Evolutionary conservation across 2,113 vertebrate genomes (phyloP).

Genomic region (Megaceryle torquata): DNA sequence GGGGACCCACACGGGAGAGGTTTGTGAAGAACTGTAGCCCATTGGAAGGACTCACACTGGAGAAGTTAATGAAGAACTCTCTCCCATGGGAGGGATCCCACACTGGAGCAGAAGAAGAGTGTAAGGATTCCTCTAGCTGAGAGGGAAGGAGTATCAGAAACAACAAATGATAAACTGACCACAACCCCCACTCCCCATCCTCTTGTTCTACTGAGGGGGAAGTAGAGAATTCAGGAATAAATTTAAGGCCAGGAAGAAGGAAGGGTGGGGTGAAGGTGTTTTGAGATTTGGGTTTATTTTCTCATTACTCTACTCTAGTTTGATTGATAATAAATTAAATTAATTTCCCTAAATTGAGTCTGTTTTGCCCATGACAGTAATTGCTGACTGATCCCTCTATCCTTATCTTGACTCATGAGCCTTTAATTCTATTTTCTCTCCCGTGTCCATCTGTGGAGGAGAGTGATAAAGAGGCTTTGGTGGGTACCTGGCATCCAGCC

Average conservation of each 20-base stretch:
- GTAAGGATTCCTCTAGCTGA: too few species aligned
- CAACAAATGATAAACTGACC: not conserved
- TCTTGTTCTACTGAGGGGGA: not conserved
- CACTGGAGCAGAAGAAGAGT: too few species aligned
- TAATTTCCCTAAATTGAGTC: not conserved
- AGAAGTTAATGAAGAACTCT: not conserved
- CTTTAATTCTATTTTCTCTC: not conserved
- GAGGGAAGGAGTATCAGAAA: too few species aligned
- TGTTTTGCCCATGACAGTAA: not conserved
- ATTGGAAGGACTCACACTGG: not conserved
- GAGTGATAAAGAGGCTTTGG: not conserved
- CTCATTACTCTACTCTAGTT: not conserved
- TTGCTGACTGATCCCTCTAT: not conserved
- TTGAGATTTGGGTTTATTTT: not conserved
- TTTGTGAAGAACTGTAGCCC: not conserved
- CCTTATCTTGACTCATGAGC: not conserved
- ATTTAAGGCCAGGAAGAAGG: not conserved
- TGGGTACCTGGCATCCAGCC: not conserved
- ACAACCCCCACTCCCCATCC: not conserved
- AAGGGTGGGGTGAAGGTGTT: not conserved
- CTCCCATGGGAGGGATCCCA: too few species aligned
- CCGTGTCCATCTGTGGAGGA: too few species aligned
- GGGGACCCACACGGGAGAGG: not conserved
- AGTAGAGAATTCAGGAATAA: not conserved
- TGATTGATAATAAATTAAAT: not conserved